These are phyloP conservation scores for Allacma fusca DNA, from an alignment of 2,888 invertebrate genomes.

Conservation along the genomic window DNA sequence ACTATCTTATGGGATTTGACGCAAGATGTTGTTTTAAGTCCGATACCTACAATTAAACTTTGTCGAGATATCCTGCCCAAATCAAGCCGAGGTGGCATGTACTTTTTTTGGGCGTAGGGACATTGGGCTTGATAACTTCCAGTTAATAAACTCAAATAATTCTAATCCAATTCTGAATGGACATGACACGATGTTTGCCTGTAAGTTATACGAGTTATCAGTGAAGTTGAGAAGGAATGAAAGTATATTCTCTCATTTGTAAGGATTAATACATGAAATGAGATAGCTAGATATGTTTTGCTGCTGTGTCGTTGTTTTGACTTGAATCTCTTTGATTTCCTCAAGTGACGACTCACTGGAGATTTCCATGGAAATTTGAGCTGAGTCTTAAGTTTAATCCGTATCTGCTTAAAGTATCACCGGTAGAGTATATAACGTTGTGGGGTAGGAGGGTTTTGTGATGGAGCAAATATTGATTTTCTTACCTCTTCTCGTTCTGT, in stretches of 20 bases:
- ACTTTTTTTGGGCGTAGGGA: no score
- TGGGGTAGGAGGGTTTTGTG: not conserved
- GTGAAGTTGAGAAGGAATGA: not conserved
- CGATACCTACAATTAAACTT: no score
- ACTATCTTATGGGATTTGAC: no score
- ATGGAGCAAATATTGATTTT: conserved; percentile 5
- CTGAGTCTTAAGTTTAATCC: not conserved
- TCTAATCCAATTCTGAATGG: no score
- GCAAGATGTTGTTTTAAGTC: no score
- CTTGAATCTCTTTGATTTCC: not conserved
- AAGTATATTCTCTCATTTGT: not conserved
- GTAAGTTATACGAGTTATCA: no score
- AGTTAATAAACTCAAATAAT: no score
- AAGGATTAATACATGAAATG: no score
- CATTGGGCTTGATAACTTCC: no score
- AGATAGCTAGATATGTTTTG: not conserved
- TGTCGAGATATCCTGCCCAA: no score
- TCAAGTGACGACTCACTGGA: not conserved
- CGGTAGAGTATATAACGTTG: not conserved
- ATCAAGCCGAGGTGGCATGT: no score
- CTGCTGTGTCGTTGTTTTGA: not conserved
- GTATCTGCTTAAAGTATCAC: not conserved
- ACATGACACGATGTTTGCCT: no score
- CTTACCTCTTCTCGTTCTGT: not conserved
- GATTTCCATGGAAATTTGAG: not conserved